These are phyloP conservation scores for Dromiciops gliroides DNA, from an alignment of 2,113 vertebrate species.

Conservation along the genomic window DNA sequence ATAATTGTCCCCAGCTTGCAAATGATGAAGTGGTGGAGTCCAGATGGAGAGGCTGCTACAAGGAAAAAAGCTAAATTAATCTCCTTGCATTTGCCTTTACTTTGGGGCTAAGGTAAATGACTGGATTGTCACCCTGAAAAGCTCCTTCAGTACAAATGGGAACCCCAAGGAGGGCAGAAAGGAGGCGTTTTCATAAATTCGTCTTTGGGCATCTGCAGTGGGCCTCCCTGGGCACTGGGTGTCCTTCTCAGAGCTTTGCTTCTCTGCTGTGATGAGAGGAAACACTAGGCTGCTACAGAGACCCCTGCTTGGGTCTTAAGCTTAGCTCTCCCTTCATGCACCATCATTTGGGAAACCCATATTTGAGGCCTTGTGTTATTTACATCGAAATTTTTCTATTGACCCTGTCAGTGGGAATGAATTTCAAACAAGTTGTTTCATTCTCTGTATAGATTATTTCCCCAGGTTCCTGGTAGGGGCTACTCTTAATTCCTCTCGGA, in stretches of 20 bases:
- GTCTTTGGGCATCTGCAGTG: not conserved
- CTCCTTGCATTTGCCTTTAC: slow-evolving; percentile 25
- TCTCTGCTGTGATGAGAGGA: slow-evolving; percentile 20
- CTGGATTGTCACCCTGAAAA: not conserved
- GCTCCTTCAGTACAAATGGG: not conserved
- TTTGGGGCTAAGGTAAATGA: not conserved
- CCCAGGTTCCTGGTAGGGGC: slow-evolving; percentile 63
- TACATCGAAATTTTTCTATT: slow-evolving; percentile 58
- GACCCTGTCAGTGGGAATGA: slow-evolving; percentile 71
- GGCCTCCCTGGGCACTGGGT: slow-evolving; percentile 7
- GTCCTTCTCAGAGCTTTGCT: slow-evolving; percentile 5
- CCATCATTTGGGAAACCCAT: slow-evolving; percentile 44
- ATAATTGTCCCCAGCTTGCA: slow-evolving; percentile 66
- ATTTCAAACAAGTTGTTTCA: slow-evolving; percentile 72
- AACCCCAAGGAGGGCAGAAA: not conserved
- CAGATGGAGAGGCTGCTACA: slow-evolving; percentile 39
- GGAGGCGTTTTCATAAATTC: slow-evolving; percentile 55
- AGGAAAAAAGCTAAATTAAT: not conserved
- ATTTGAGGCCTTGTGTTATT: slow-evolving; percentile 14
- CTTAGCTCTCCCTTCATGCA: not conserved
- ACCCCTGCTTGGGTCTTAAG: slow-evolving; percentile 42
- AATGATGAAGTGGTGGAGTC: slow-evolving; percentile 31
- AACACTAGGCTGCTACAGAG: slow-evolving; percentile 52
- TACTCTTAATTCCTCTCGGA: slow-evolving; percentile 67
- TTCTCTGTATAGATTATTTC: slow-evolving; percentile 68